These are phyloP conservation scores for Falco biarmicus DNA, from an alignment of 2,797 vertebrate species.

Conservation along the genomic window DNA sequence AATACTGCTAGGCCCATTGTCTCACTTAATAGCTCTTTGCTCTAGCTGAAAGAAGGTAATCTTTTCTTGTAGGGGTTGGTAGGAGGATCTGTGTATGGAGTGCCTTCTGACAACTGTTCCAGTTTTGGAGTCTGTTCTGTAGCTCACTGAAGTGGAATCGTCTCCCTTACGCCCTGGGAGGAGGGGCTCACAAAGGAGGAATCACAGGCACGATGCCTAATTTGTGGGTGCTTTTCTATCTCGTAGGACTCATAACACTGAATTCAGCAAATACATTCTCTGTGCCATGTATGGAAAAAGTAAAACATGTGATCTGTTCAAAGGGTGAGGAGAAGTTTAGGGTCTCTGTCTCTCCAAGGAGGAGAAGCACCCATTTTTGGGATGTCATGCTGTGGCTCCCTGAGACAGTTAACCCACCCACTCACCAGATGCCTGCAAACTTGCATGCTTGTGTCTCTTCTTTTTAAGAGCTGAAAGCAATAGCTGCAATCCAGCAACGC, in stretches of 20 bases:
- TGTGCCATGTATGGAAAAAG: neutral
- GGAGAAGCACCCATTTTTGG: neutral
- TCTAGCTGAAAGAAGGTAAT: conserved; percentile 45
- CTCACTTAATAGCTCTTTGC: conserved; percentile 47
- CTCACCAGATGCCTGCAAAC: neutral
- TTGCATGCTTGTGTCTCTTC: accelerated
- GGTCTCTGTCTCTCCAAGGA: neutral
- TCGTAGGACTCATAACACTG: neutral
- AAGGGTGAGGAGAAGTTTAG: neutral
- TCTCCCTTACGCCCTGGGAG: neutral
- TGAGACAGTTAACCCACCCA: neutral
- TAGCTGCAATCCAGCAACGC: neutral
- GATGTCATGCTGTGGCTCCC: neutral
- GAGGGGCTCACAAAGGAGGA: neutral
- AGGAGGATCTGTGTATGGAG: conserved; percentile 18
- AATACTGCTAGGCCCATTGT: conserved; percentile 35
- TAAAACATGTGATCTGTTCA: accelerated
- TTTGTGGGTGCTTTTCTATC: neutral
- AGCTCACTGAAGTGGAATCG: neutral
- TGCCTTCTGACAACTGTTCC: neutral
- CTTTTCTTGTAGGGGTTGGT: conserved; percentile 34
- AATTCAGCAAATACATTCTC: neutral
- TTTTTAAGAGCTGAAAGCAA: neutral
- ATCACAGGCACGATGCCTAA: neutral
- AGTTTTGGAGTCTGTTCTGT: neutral